phyloP scores from a whole-genome alignment of 2,797 vertebrate species.

The Crax fasciolata region DNA sequence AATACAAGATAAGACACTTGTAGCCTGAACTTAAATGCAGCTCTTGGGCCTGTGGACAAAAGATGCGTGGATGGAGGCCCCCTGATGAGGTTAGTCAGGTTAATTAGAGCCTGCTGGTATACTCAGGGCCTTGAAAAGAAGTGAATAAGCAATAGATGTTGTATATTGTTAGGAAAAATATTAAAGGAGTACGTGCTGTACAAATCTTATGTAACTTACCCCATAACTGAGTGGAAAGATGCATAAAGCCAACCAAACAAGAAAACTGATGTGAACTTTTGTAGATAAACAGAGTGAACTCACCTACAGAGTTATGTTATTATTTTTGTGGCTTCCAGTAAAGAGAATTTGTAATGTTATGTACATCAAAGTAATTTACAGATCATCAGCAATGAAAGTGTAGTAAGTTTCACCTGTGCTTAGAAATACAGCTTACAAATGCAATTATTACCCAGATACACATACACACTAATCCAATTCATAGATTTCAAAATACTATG shows the following conservation, averaged over 20 bases:
- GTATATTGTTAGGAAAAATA: not conserved
- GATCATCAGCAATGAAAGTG: not conserved
- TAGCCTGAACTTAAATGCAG: not conserved
- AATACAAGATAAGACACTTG: not conserved
- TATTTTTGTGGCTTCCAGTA: not conserved
- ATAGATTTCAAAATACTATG: not conserved
- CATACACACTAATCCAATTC: not conserved
- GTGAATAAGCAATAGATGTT: not conserved
- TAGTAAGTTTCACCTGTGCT: not conserved
- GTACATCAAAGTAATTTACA: not conserved
- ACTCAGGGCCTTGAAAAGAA: not conserved
- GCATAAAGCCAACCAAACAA: not conserved
- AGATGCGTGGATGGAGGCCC: rapidly evolving
- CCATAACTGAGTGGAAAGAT: not conserved
- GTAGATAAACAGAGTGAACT: not conserved
- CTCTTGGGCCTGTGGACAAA: not conserved
- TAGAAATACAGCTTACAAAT: not conserved
- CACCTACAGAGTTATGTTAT: not conserved
- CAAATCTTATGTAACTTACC: not conserved
- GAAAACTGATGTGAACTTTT: not conserved
- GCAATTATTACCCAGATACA: not conserved
- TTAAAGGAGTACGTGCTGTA: not conserved
- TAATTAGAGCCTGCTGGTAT: not conserved
- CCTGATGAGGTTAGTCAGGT: not conserved
- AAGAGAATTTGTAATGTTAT: not conserved